phyloP scores from a whole-genome alignment of 2,888 invertebrate species.

The Erebia ligea region DNA sequence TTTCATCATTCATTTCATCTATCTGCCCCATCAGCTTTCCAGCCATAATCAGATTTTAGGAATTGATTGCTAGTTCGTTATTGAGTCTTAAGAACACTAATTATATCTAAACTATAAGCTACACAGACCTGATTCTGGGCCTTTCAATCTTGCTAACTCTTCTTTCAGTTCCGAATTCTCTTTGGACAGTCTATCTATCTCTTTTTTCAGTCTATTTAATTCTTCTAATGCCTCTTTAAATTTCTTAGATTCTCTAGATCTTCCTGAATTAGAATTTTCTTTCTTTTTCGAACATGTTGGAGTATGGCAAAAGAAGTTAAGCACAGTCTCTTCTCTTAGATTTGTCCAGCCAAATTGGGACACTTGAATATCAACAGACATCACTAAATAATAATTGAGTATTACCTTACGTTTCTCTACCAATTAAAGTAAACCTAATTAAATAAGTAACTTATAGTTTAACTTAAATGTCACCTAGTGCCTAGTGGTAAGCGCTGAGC shows the following conservation, averaged over 20 bases:
- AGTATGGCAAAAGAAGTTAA: conserved; percentile 49
- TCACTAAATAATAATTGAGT: too few relatives aligned
- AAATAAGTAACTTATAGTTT: too few relatives aligned
- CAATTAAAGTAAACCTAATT: too few relatives aligned
- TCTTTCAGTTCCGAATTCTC: conserved; percentile 62
- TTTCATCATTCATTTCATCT: too few relatives aligned
- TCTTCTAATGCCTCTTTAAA: conserved; percentile 46
- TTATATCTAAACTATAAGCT: neutral
- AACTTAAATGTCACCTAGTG: too few relatives aligned
- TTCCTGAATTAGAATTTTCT: conserved; percentile 32
- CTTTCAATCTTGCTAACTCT: conserved; percentile 61
- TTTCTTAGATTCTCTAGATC: conserved; percentile 19
- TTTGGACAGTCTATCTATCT: conserved; percentile 52
- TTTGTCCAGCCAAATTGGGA: conserved; percentile 40
- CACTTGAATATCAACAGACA: conserved; percentile 18
- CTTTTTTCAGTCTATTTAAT: conserved; percentile 52
- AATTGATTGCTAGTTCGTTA: too few relatives aligned
- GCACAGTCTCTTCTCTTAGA: conserved; percentile 43
- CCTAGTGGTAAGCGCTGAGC: too few relatives aligned
- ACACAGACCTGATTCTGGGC: conserved; percentile 45
- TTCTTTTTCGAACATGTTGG: conserved; percentile 47
- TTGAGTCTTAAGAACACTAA: too few relatives aligned
- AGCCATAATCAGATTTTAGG: too few relatives aligned
- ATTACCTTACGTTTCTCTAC: too few relatives aligned
- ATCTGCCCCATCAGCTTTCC: too few relatives aligned